A percentile compares a stretch with the other conserved stretches of the same genome.
phyloP scores from a whole-genome alignment of 2,113 vertebrate genomes.

The Melanerpes aurifrons region DNA sequence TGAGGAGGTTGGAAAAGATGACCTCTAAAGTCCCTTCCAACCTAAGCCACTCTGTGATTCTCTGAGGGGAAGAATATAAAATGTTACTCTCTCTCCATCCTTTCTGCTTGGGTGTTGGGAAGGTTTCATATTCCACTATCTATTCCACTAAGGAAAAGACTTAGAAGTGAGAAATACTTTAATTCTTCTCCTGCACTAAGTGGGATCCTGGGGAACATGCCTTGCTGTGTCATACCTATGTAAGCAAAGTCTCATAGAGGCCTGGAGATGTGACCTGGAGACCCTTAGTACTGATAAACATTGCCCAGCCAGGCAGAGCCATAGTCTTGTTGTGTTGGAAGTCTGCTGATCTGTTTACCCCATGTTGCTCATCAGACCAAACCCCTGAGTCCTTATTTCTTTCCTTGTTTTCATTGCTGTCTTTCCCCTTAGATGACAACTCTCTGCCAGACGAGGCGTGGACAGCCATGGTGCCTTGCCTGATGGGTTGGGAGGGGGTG shows the following conservation, averaged over 20 bases:
- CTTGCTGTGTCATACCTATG: neutral
- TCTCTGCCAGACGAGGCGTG: neutral
- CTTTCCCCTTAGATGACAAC: neutral
- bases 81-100: neutral
- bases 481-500: neutral
- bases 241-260: neutral
- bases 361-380: neutral
- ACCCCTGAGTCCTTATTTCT: neutral
- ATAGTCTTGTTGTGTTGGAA: neutral
- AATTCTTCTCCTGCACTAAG: neutral
- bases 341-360: neutral
- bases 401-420: neutral
- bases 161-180: neutral
- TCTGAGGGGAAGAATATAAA: neutral
- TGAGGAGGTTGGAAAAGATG: too few species aligned
- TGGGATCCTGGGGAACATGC: neutral
- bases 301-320: neutral
- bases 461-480: fast-evolving
- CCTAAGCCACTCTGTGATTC: neutral
- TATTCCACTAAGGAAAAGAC: neutral
- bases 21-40: too few species aligned
- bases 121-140: neutral
- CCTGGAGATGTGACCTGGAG: neutral
- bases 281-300: neutral
- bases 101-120: neutral